Percentiles rank a stretch among this genome's conserved stretches.
Conservation (phyloP, 2,113 vertebrate species). For the Protobothrops mucrosquamatus region DNA sequence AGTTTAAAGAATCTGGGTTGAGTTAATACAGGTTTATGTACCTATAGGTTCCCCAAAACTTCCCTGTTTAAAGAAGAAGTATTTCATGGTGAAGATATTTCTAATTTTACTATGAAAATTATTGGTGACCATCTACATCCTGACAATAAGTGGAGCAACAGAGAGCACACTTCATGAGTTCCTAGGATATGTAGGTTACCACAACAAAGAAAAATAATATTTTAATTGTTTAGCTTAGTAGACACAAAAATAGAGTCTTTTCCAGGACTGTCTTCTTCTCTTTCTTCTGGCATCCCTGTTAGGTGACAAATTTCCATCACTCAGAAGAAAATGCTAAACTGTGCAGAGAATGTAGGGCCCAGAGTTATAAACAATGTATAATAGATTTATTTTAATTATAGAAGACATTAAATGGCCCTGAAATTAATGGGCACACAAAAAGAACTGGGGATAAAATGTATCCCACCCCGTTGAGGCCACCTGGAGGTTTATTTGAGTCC, state of each 20-base stretch:
- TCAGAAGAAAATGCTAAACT: constrained; percentile 26
- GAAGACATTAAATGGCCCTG: constrained; percentile 37
- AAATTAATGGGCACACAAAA: constrained; percentile 26
- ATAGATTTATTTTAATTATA: constrained; percentile 42
- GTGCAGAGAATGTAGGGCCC: constrained; percentile 30
- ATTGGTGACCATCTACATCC: not conserved
- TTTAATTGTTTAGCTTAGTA: not conserved
- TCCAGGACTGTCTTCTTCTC: not conserved
- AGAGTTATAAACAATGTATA: constrained; percentile 43
- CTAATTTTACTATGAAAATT: not conserved
- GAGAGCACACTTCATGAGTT: not conserved
- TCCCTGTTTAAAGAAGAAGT: not conserved
- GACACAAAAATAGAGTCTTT: constrained; percentile 39
- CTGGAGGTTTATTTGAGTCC: too few relatives aligned
- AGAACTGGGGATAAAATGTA: constrained; percentile 14
- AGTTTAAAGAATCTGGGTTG: not conserved
- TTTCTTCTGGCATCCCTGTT: constrained; percentile 24
- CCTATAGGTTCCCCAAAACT: not conserved
- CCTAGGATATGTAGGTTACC: constrained; percentile 10
- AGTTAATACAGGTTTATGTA: not conserved
- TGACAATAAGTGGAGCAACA: not conserved
- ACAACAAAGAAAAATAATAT: not conserved
- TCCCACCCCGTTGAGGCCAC: too few relatives aligned
- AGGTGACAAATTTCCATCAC: not conserved
- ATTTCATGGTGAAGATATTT: not conserved